Evolutionary conservation across 64 coral and sea anemone genomes (phyloP).

Genomic region (Orbicella faveolata): DNA sequence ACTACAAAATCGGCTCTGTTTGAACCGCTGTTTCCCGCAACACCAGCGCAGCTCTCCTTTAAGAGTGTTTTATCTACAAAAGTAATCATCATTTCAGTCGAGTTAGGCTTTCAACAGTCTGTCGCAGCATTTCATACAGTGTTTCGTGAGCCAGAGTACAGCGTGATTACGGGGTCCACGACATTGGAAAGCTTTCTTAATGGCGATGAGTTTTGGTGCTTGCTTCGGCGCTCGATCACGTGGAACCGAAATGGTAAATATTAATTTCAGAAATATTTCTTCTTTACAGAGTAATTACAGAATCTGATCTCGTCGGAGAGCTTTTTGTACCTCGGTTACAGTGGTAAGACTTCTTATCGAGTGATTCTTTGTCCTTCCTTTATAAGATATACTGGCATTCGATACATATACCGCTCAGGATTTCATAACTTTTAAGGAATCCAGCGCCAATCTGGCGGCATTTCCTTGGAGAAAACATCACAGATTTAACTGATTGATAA

Average conservation of each 20-base stretch:
- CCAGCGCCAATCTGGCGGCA: background rate
- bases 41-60: background rate
- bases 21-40: background rate
- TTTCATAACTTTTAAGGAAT: constrained; percentile 5
- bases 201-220: constrained; percentile 48
- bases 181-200: background rate
- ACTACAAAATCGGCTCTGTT: background rate
- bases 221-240: constrained; percentile 38
- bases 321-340: too few relatives aligned
- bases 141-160: background rate
- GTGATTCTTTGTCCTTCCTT: too few relatives aligned
- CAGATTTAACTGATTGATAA: background rate
- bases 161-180: background rate
- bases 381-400: background rate
- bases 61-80: background rate
- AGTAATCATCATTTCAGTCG: background rate
- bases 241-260: constrained; percentile 23
- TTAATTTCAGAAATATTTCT: background rate
- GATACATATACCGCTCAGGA: background rate
- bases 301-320: background rate
- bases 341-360: too few relatives aligned
- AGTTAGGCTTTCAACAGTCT: background rate
- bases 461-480: background rate
- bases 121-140: background rate
- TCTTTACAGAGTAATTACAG: background rate